These are phyloP conservation scores for Tetragonisca angustula DNA, from an alignment of 2,888 invertebrate genomes.

Conservation along the genomic window DNA sequence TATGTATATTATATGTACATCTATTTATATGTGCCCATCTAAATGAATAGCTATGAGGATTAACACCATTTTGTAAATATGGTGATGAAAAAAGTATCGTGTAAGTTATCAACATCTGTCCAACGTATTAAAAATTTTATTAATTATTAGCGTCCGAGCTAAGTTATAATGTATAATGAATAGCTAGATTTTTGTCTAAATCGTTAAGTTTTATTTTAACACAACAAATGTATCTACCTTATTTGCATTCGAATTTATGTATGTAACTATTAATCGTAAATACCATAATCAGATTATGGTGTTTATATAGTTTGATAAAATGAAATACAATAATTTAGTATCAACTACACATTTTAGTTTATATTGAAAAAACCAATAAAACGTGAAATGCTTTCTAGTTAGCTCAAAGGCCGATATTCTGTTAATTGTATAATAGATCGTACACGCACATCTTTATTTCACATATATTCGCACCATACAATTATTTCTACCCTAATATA, in stretches of 20 bases:
- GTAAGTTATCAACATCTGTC: slow-evolving; percentile 24
- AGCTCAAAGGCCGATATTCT: background rate
- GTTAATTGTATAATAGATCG: background rate
- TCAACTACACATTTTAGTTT: background rate
- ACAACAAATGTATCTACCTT: slow-evolving; percentile 39
- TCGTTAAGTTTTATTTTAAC: slow-evolving; percentile 1
- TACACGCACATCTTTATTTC: background rate
- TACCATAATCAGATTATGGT: slow-evolving; percentile 58
- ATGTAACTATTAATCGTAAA: slow-evolving; percentile 57
- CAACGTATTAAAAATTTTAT: background rate
- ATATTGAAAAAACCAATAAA: background rate
- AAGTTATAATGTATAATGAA: background rate
- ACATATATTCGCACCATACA: background rate
- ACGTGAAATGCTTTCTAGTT: background rate
- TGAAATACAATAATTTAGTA: slow-evolving; percentile 28
- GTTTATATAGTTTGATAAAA: slow-evolving; percentile 63
- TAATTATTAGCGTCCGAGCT: background rate
- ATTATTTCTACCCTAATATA: background rate
- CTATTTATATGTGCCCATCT: slow-evolving; percentile 39
- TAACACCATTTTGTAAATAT: slow-evolving; percentile 34
- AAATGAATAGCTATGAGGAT: slow-evolving; percentile 25
- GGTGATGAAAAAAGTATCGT: slow-evolving; percentile 33
- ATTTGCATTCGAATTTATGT: slow-evolving; percentile 55
- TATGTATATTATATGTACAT: slow-evolving; percentile 41
- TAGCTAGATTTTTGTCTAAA: background rate